Evolutionary conservation across 2,113 vertebrate species (phyloP), one percentile per base, ranked within the genome.

Genomic region (Dinomys branickii): DNA sequence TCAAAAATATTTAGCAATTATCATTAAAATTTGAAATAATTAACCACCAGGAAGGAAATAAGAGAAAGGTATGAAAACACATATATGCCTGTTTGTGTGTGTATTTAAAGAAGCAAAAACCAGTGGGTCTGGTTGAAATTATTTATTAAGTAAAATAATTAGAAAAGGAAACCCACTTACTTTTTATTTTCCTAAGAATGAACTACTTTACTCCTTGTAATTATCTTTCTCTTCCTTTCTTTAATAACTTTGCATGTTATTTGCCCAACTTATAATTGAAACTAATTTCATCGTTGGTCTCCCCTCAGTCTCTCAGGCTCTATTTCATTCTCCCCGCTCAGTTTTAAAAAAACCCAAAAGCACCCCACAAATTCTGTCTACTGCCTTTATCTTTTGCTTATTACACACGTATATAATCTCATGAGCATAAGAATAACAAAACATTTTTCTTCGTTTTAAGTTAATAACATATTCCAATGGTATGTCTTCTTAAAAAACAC

Each of bases 131-230:
- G 38, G 30, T 92, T 85, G 35, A 86, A 58, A 8, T 94, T 61
- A 92, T 80, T 69, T 87, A 78, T 80, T 69, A 95, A 96, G 54
- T 85, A 80, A 81, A 69, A 41, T 77, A 33, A 65, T 59, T 65
- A 59, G 41, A 30, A 65, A 93, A 67, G 93, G 56, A 80, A 58
- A 89, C 12, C n/a, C 14, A 69, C 19, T 56, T 16, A 44, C 35
- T 50, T 52, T 82, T 94, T 91, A 33, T 17, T 77, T 77, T 86
- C 28, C 44, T 52, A 1, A 24, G 16, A 84, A 44, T 59, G 10
- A 63, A 0, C 30, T 81, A 30, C 63, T 89, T 95, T n/a, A 44
- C 8, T 86, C 28, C 1, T 38, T 82, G 4, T 52, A 65, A 67
- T 47, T 6, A 65, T 82, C 38, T 47, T 92, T 61, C 20, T 9